A percentile compares a stretch with the other conserved stretches of the same genome.
phyloP scores from a whole-genome alignment of 1,140 invertebrate species.

The Lethrus apterus region DNA sequence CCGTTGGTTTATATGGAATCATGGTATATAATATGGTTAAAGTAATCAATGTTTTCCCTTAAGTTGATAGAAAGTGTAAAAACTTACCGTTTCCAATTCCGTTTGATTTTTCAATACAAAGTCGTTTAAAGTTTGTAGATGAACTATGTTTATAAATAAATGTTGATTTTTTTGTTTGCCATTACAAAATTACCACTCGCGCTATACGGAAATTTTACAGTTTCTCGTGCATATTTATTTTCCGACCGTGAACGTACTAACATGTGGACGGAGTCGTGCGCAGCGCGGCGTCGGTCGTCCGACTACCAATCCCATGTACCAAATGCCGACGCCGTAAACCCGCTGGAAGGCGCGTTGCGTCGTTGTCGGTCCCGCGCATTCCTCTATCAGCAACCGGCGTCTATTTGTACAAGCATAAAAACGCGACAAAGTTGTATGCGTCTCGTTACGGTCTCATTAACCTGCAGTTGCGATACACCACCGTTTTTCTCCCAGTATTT shows the following conservation, averaged over 20 bases:
- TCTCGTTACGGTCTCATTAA: slow-evolving; percentile 23
- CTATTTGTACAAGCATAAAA: slow-evolving; percentile 19
- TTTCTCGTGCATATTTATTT: no score
- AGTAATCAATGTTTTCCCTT: no score
- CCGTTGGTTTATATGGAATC: no score
- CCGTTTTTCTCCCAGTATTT: background rate
- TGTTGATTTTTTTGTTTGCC: no score
- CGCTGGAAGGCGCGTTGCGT: background rate
- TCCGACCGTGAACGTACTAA: background rate
- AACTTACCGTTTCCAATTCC: no score
- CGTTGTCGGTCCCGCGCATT: slow-evolving; percentile 21
- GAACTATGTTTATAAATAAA: no score
- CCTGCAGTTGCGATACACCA: slow-evolving; percentile 15
- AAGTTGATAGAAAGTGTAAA: no score
- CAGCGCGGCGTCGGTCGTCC: slow-evolving; percentile 1
- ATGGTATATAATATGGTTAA: no score
- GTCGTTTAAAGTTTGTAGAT: no score
- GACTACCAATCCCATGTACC: background rate
- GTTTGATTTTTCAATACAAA: no score
- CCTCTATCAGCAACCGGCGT: slow-evolving; percentile 19
- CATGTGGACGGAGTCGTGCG: slow-evolving; percentile 7
- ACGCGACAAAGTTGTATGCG: slow-evolving; percentile 20
- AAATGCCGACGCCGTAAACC: slow-evolving; percentile 13
- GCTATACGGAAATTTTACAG: no score
- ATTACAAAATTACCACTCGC: no score